Percentiles rank a stretch among this genome's conserved stretches.
phyloP scores from a whole-genome alignment of 2,888 invertebrate genomes.

The Ectemnius lituratus region DNA sequence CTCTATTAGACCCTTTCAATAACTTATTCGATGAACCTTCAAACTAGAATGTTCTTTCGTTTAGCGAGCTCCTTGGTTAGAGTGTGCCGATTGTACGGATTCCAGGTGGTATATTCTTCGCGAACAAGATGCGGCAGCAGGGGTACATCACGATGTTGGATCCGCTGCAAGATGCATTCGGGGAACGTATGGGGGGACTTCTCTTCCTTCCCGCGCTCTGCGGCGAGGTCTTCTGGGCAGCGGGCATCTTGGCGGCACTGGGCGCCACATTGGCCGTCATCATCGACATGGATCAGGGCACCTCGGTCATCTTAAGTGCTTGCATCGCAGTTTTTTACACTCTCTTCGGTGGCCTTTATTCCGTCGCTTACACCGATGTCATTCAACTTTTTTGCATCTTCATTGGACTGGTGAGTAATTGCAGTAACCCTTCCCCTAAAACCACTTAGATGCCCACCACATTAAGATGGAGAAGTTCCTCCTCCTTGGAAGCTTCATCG shows the following conservation, averaged over 20 bases:
- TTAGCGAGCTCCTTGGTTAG: no score
- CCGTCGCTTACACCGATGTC: constrained; percentile 99
- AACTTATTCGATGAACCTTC: no score
- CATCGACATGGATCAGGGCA: constrained; percentile 95
- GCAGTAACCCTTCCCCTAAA: no score
- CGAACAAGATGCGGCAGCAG: constrained; percentile 97
- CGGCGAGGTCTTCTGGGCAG: constrained; percentile 99
- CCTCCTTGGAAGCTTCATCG: neutral
- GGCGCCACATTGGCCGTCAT: constrained; percentile 98
- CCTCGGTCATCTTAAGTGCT: constrained; percentile 96
- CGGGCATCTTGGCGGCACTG: constrained; percentile 96
- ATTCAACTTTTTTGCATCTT: constrained; percentile 99
- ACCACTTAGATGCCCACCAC: no score
- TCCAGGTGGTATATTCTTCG: constrained; percentile 97
- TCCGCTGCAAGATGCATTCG: constrained; percentile 97
- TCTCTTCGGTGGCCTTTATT: constrained; percentile 97
- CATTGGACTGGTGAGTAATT: constrained; percentile 87
- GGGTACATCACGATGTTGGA: constrained; percentile 99
- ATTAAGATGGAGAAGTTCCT: neutral
- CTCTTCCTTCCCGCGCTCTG: constrained; percentile 97
- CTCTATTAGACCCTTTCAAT: no score
- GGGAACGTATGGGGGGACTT: constrained; percentile 97
- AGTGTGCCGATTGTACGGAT: neutral
- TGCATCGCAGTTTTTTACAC: constrained; percentile 99
- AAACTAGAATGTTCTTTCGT: no score